Evolutionary conservation across 2,113 vertebrate genomes (phyloP).

Genomic region (Dolichotis patagonum): DNA sequence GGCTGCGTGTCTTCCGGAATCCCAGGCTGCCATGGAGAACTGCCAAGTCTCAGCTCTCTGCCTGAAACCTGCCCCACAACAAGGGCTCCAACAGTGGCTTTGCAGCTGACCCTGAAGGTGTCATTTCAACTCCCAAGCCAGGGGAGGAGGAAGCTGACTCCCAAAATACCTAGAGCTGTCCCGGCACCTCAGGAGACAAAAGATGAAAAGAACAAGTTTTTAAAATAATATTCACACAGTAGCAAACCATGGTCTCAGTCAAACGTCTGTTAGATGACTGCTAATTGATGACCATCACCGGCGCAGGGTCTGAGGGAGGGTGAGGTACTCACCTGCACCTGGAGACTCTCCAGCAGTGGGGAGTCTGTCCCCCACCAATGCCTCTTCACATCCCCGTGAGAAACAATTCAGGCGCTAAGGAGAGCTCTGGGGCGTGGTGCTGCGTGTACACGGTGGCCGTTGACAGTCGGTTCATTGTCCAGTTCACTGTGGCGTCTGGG

Average conservation of each 20-base stretch:
- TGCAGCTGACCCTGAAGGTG: too few relatives aligned
- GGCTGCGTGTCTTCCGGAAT: not conserved
- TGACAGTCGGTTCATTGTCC: slow-evolving; percentile 40
- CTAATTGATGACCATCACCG: not conserved
- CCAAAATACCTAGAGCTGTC: not conserved
- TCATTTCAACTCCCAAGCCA: not conserved
- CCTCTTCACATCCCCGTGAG: not conserved
- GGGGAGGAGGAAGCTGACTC: not conserved
- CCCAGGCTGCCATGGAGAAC: not conserved
- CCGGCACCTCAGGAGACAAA: not conserved
- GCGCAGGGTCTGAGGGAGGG: not conserved
- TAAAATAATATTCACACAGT: not conserved
- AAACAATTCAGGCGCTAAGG: not conserved
- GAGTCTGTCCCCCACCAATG: not conserved
- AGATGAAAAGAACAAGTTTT: not conserved
- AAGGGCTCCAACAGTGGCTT: fast-evolving
- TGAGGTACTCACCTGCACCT: not conserved
- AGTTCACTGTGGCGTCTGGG: not conserved
- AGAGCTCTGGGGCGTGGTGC: not conserved
- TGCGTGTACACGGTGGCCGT: not conserved
- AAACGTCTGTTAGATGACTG: not conserved
- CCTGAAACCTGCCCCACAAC: not conserved
- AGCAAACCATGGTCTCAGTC: not conserved
- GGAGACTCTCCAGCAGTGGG: not conserved
- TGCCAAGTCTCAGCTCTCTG: fast-evolving